phyloP scores from a whole-genome alignment of 2,797 vertebrate species.

The Alcedo atthis region DNA sequence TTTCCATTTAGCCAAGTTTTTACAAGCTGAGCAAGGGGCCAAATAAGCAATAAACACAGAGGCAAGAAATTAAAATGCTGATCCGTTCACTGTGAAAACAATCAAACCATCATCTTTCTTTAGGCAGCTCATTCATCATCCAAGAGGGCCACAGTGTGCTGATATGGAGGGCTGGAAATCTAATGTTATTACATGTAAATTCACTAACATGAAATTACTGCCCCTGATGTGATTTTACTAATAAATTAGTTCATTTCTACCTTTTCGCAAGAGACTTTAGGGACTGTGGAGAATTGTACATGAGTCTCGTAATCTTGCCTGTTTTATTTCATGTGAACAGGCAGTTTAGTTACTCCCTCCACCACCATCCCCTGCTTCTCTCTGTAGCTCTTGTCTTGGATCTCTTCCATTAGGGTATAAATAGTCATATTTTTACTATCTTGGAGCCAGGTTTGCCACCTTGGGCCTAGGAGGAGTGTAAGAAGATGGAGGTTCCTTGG shows the following conservation, averaged over 20 bases:
- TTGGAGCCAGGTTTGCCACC: background rate
- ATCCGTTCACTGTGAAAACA: conserved; percentile 89
- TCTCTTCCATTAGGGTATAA: conserved; percentile 68
- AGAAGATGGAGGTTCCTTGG: background rate
- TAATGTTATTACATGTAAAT: conserved; percentile 90
- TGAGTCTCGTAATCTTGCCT: conserved; percentile 63
- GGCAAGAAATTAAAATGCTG: conserved; percentile 91
- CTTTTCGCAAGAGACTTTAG: conserved; percentile 82
- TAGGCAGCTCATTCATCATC: conserved; percentile 87
- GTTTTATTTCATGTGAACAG: conserved; percentile 70
- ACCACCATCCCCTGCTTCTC: background rate
- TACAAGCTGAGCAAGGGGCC: conserved; percentile 87
- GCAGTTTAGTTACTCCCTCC: conserved; percentile 42
- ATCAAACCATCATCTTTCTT: conserved; percentile 90
- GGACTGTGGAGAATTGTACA: conserved; percentile 79
- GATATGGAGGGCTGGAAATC: conserved; percentile 78
- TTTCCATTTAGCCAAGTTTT: conserved; percentile 89
- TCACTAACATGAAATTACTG: conserved; percentile 90
- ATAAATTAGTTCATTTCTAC: conserved; percentile 89
- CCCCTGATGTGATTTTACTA: conserved; percentile 88
- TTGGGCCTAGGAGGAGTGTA: background rate
- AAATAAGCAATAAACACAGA: conserved; percentile 90
- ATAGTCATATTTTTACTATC: conserved; percentile 41
- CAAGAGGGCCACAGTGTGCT: conserved; percentile 78
- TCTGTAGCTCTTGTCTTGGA: background rate